A percentile compares a stretch with the other conserved stretches of the same genome.
phyloP scores from a whole-genome alignment of 2,797 vertebrate genomes.

The Chelon labrosus region DNA sequence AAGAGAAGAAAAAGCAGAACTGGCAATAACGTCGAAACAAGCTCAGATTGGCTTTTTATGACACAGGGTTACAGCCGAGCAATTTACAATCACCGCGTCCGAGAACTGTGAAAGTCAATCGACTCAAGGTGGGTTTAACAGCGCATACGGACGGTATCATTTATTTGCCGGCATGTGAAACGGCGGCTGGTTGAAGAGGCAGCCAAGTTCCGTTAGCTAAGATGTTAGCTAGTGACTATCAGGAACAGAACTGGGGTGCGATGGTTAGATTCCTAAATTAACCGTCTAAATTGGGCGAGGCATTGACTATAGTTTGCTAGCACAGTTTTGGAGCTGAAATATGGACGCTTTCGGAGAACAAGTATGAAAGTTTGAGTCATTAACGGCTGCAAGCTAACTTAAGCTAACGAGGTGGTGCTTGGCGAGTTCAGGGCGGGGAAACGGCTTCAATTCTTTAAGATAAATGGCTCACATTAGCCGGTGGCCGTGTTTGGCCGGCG shows the following conservation, averaged over 20 bases:
- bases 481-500: neutral
- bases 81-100: neutral
- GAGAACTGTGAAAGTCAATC: slow-evolving; percentile 3
- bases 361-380: neutral
- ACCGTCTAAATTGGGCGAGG: neutral
- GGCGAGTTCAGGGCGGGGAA: slow-evolving; percentile 64
- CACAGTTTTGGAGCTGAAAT: neutral
- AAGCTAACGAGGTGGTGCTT: slow-evolving; percentile 20
- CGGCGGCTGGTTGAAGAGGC: slow-evolving; percentile 9
- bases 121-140: slow-evolving; percentile 50
- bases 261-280: neutral
- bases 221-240: slow-evolving; percentile 20
- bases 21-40: slow-evolving; percentile 8
- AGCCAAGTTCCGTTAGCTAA: slow-evolving; percentile 39
- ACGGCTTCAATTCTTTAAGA: neutral
- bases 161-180: slow-evolving; percentile 46
- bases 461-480: neutral
- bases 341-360: neutral
- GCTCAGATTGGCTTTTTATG: slow-evolving; percentile 5
- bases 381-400: neutral
- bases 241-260: neutral
- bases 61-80: neutral
- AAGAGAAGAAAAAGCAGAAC: slow-evolving; percentile 64
- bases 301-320: neutral
- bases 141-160: neutral